Percentiles rank a stretch among this genome's conserved stretches.
These are phyloP conservation scores for Condylostylus longicornis DNA, from an alignment of 1,140 invertebrate species.

Conservation along the genomic window DNA sequence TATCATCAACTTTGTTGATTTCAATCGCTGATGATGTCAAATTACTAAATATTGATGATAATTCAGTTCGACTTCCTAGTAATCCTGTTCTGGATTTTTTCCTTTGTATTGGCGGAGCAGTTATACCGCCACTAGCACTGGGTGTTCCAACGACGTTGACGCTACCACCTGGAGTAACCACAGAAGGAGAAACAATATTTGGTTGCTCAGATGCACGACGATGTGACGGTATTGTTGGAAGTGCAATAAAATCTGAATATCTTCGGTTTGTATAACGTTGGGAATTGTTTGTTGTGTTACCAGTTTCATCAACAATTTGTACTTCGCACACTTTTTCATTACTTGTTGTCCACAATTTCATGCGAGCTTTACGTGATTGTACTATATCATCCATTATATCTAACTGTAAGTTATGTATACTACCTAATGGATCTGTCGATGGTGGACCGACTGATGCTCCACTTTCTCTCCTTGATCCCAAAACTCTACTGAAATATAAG, in stretches of 20 bases:
- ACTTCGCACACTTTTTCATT: conserved; percentile 66
- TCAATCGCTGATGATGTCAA: conserved; percentile 65
- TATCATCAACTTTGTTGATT: conserved; percentile 46
- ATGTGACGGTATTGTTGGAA: conserved; percentile 33
- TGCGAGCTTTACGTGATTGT: conserved; percentile 53
- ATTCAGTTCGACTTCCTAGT: conserved; percentile 57
- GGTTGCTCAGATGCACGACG: conserved; percentile 53
- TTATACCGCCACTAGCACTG: conserved; percentile 11
- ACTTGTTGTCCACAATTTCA: conserved; percentile 69
- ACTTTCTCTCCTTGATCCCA: conserved; percentile 27
- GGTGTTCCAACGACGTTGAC: too few species aligned
- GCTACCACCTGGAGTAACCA: conserved; percentile 16
- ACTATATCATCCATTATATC: conserved; percentile 79
- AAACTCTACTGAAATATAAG: conserved; percentile 11
- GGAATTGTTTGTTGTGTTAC: conserved; percentile 36
- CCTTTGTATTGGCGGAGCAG: conserved; percentile 24
- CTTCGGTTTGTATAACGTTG: conserved; percentile 47
- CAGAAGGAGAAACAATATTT: conserved; percentile 32
- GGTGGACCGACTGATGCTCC: conserved; percentile 39
- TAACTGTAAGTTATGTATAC: conserved; percentile 62
- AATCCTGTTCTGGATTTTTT: conserved; percentile 40
- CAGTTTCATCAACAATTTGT: conserved; percentile 51
- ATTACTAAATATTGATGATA: conserved; percentile 51
- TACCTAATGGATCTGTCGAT: conserved; percentile 52
- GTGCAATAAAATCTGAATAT: conserved; percentile 53